Base-by-base conservation (phyloP, 2,797 vertebrate species). In the Etheostoma nigrum region DNA sequence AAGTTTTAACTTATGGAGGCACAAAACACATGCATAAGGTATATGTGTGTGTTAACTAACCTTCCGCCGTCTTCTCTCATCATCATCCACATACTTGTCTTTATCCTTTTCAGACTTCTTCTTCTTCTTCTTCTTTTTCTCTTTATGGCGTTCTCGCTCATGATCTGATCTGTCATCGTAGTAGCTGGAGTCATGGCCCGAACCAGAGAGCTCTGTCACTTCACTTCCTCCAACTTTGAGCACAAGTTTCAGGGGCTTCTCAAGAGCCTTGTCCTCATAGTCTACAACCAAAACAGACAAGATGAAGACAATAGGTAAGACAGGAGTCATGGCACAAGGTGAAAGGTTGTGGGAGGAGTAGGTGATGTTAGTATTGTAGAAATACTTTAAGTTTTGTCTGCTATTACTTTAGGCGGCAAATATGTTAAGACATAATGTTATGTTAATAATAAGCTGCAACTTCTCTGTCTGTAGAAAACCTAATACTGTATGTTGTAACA, bases 101-200 rank as follows among this genome's bases (percentile, higher is more conserved):
- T 97, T 98, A 36, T 98, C 97, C 72, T 99, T 98, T 72, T 99
- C 97, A 0, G 97, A 96, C 78, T 99, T 99, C 18, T 99, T 99
- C 77, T 99, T 99, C 81, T 99, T 99, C 27, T 99, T 99, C 73
- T 99, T 99, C 84, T 99, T 99, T 59, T 99, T 99, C 27, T 99
- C 98, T 85, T 96, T 97, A 91, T 99, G 98, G 0, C 97, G 94
- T 74, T 99, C 98, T 59, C 97, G 95, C 76, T 99, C 98, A 0
- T 97, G 98, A 91, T 99, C 98, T 7, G 98, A 99, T 53, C 98
- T 92, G 76, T 99, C 98, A 8, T 99, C 98, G 0, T 99, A 99
- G 92, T 98, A 98, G 78, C 98, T 99, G 59, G 98, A 99, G 91
- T 99, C 98, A 19, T 99, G 98, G 49, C 98, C 97, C 0, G 98